Conservation (phyloP, 92 coral and sea anemone species). For the Micromussa lordhowensis region DNA sequence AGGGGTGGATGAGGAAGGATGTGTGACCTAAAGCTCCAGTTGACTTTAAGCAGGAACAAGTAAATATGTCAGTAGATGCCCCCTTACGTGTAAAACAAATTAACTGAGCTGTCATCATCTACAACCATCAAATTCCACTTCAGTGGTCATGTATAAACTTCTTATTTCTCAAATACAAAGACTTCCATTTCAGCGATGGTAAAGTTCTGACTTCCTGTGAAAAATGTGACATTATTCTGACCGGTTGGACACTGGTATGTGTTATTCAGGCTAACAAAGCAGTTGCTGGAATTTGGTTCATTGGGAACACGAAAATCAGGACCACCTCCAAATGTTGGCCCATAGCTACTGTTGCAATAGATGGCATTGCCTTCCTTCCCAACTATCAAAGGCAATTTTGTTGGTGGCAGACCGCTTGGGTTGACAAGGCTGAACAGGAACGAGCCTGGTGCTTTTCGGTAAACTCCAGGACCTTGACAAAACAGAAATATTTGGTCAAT, state of each 20-base stretch:
- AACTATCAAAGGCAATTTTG: conserved; percentile 26
- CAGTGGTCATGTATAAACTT: too few relatives aligned
- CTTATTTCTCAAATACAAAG: conserved; percentile 29
- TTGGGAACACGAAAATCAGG: conserved; percentile 40
- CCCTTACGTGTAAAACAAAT: too few relatives aligned
- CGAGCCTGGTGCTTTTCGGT: conserved; percentile 21
- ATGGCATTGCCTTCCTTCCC: conserved; percentile 51
- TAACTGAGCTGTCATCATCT: too few relatives aligned
- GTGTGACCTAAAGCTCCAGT: too few relatives aligned
- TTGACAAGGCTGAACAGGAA: conserved; percentile 67
- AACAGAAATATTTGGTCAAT: not conserved
- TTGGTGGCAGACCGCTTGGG: conserved; percentile 32
- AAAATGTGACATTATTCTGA: conserved; percentile 46
- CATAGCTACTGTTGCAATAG: conserved; percentile 42
- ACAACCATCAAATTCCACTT: too few relatives aligned
- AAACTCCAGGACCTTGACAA: conserved; percentile 17
- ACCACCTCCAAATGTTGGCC: conserved; percentile 73
- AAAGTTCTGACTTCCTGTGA: conserved; percentile 15
- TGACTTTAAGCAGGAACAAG: too few relatives aligned
- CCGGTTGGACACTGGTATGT: conserved; percentile 64
- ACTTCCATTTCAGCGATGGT: conserved; percentile 53
- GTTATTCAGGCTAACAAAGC: conserved; percentile 15
- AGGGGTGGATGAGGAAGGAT: too few relatives aligned
- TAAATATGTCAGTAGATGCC: too few relatives aligned
- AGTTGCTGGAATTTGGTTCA: conserved; percentile 39